Evolutionary conservation across 2,888 invertebrate species (phyloP).

Genomic region (Theodoxus fluviatilis): DNA sequence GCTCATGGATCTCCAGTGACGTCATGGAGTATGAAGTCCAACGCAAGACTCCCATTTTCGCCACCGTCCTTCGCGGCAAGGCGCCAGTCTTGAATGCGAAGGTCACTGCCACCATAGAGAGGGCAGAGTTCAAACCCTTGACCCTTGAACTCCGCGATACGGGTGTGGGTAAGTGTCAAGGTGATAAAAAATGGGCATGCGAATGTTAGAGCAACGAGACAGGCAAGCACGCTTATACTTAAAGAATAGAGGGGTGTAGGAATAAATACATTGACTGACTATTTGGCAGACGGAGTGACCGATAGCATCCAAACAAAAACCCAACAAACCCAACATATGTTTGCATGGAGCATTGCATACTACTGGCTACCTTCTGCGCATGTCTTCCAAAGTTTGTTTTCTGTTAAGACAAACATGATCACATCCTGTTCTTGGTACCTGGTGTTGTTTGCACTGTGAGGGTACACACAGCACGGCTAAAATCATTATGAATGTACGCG

Average conservation of each 20-base stretch:
- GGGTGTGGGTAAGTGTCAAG: conserved; percentile 38
- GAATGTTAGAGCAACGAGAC: too few species aligned
- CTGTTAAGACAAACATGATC: too few species aligned
- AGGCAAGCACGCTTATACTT: background rate
- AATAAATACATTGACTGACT: background rate
- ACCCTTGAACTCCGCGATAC: conserved; percentile 33
- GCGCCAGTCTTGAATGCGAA: conserved; percentile 36
- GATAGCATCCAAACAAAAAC: background rate
- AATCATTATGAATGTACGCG: too few species aligned
- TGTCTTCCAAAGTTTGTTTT: too few species aligned
- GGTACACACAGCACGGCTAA: too few species aligned
- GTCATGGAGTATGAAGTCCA: conserved; percentile 28
- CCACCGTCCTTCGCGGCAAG: conserved; percentile 33
- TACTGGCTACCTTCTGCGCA: too few species aligned
- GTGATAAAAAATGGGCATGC: too few species aligned
- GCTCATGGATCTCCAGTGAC: conserved; percentile 27
- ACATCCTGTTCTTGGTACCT: too few species aligned
- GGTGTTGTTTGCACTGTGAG: too few species aligned
- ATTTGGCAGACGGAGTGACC: too few species aligned
- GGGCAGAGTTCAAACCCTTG: conserved; percentile 29
- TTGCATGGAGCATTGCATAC: too few species aligned
- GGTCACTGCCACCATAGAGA: conserved; percentile 35
- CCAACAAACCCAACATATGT: too few species aligned
- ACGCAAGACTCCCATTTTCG: conserved; percentile 33
- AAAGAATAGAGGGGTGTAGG: background rate